Conservation (phyloP, 37 sponge, comb jelly and placozoan species). For the Tethya wilhelma region DNA sequence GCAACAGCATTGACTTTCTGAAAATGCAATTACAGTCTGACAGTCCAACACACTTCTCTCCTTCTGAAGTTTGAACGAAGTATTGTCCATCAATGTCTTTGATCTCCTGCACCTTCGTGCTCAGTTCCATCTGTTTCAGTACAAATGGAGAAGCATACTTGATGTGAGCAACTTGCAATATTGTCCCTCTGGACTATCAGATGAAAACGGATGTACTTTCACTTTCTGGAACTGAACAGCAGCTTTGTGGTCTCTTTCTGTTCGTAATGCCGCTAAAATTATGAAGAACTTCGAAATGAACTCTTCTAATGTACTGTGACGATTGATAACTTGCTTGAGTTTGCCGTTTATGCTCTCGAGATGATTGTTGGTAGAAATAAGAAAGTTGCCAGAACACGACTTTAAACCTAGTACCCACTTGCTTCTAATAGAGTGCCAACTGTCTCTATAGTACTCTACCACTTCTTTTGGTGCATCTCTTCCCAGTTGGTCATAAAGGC, state of each 20-base stretch:
- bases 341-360: conserved; percentile 65
- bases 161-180: conserved; percentile 45
- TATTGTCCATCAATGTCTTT: conserved; percentile 10
- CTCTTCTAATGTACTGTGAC: conserved; percentile 42
- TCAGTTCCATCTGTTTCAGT: conserved; percentile 12
- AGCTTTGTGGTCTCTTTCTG: conserved; percentile 53
- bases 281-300: conserved; percentile 33
- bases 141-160: conserved; percentile 55
- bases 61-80: conserved; percentile 26
- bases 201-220: conserved; percentile 2
- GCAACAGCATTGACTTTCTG: conserved; percentile 44
- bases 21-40: conserved; percentile 52
- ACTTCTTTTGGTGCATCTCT: conserved; percentile 24
- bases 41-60: conserved; percentile 7
- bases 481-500: conserved; percentile 22
- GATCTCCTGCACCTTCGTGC: conserved; percentile 19
- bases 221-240: conserved; percentile 18
- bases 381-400: conserved; percentile 8
- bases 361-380: conserved; percentile 55
- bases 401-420: conserved; percentile 71
- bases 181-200: conserved; percentile 26
- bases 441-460: conserved; percentile 48
- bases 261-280: conserved; percentile 27
- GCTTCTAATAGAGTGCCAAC: conserved; percentile 67
- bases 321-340: conserved; percentile 48